Evolutionary conservation across 2,888 invertebrate species (phyloP).

Genomic region (Archips crataeganus): DNA sequence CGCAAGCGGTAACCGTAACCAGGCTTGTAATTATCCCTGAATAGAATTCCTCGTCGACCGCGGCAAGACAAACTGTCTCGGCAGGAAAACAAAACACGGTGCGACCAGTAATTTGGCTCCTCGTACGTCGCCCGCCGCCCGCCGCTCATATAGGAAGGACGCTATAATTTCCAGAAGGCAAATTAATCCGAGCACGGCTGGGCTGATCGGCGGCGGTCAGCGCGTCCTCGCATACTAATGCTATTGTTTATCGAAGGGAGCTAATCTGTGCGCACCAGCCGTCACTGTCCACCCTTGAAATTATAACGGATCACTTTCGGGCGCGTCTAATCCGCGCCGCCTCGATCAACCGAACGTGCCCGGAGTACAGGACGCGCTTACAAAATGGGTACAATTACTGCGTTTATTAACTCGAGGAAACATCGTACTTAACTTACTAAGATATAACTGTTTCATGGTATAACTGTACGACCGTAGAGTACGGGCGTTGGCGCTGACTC

Average conservation of each 20-base stretch:
- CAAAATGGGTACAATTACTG: constrained; percentile 32
- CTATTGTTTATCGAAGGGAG: constrained; percentile 85
- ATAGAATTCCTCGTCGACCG: constrained; percentile 44
- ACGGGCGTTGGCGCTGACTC: too few relatives aligned
- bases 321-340: constrained; percentile 71
- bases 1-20: constrained; percentile 35
- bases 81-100: constrained; percentile 73
- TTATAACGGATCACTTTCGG: constrained; percentile 84
- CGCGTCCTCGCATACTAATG: constrained; percentile 85
- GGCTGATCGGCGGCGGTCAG: constrained; percentile 82
- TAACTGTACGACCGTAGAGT: background rate
- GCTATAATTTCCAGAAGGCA: constrained; percentile 82
- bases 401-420: constrained; percentile 37
- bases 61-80: constrained; percentile 57
- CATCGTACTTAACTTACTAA: background rate
- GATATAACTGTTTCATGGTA: background rate
- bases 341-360: constrained; percentile 44
- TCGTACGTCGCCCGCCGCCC: constrained; percentile 51
- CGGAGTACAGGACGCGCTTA: constrained; percentile 33
- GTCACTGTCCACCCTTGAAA: constrained; percentile 82
- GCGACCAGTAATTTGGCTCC: constrained; percentile 61
- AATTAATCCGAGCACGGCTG: constrained; percentile 84
- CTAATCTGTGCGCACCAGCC: constrained; percentile 85
- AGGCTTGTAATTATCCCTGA: constrained; percentile 41
- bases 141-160: constrained; percentile 65